phyloP scores from a whole-genome alignment of 2,113 vertebrate species.

The Thalassoma bifasciatum region DNA sequence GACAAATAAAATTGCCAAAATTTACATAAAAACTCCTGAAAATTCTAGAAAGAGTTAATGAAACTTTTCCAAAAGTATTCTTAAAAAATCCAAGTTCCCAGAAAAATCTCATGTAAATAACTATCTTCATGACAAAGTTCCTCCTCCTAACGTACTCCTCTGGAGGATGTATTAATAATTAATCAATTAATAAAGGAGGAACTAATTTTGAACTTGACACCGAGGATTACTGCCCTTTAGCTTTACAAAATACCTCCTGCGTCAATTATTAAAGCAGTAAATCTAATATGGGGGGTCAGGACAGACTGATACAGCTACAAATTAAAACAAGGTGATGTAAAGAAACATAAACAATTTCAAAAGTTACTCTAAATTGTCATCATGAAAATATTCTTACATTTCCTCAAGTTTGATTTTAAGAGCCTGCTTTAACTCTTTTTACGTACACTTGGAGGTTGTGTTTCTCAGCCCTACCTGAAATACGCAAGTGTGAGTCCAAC shows the following conservation, averaged over 20 bases:
- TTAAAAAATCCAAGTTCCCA: too few species aligned
- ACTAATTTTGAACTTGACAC: constrained; percentile 92
- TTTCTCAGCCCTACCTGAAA: not conserved
- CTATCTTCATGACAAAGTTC: constrained; percentile 52
- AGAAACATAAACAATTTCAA: too few species aligned
- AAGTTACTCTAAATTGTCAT: too few species aligned
- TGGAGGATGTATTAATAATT: too few species aligned
- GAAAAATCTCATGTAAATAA: constrained; percentile 27
- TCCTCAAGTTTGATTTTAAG: not conserved
- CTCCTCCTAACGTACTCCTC: constrained; percentile 75
- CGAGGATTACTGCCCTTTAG: constrained; percentile 87
- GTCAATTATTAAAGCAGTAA: constrained; percentile 90
- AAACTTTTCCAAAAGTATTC: too few species aligned
- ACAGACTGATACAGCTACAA: too few species aligned
- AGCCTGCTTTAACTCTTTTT: not conserved
- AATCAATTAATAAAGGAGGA: constrained; percentile 89
- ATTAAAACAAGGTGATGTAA: too few species aligned
- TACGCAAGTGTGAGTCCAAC: not conserved
- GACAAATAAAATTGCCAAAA: too few species aligned
- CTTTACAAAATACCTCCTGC: constrained; percentile 88
- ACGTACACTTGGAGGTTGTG: not conserved
- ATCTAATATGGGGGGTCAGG: constrained; percentile 84
- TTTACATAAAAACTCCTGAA: too few species aligned
- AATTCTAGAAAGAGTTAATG: too few species aligned
- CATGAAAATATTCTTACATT: too few species aligned